Evolutionary conservation across 2,888 invertebrate species (phyloP).

Genomic region (Ariolimax columbianus): DNA sequence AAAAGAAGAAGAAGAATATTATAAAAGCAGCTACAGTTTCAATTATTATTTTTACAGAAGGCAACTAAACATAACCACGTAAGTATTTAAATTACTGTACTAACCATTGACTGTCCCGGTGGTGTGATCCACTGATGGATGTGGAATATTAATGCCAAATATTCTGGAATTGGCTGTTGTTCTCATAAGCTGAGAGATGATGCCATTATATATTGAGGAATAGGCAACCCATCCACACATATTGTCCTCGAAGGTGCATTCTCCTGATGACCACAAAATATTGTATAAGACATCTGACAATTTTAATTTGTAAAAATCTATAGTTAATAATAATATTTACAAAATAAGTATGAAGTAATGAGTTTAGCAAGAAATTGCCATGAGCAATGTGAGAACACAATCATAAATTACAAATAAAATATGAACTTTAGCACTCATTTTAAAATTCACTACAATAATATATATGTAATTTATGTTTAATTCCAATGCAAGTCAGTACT

Average conservation of each 20-base stretch:
- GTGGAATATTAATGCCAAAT: conserved; percentile 45
- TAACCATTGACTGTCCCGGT: conserved; percentile 65
- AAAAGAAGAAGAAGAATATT: too few species aligned
- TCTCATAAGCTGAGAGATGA: conserved; percentile 29
- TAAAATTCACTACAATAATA: too few species aligned
- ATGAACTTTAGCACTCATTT: too few species aligned
- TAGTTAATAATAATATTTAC: neutral
- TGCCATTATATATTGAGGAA: neutral
- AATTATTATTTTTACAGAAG: too few species aligned
- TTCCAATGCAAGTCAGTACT: too few species aligned
- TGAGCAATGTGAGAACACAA: neutral
- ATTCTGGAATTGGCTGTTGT: conserved; percentile 37
- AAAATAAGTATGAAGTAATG: too few species aligned
- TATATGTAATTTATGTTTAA: too few species aligned
- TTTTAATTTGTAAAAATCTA: neutral
- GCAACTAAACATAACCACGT: neutral
- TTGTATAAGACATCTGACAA: neutral
- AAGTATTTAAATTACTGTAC: neutral
- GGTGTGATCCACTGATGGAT: conserved; percentile 69
- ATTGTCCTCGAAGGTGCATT: conserved; percentile 70
- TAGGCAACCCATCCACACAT: conserved; percentile 60
- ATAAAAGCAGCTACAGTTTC: too few species aligned
- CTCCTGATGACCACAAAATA: conserved; percentile 56
- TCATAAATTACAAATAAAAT: too few species aligned
- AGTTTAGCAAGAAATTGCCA: neutral